Conservation (phyloP, 2,113 vertebrate genomes). For the Hypomesus transpacificus region DNA sequence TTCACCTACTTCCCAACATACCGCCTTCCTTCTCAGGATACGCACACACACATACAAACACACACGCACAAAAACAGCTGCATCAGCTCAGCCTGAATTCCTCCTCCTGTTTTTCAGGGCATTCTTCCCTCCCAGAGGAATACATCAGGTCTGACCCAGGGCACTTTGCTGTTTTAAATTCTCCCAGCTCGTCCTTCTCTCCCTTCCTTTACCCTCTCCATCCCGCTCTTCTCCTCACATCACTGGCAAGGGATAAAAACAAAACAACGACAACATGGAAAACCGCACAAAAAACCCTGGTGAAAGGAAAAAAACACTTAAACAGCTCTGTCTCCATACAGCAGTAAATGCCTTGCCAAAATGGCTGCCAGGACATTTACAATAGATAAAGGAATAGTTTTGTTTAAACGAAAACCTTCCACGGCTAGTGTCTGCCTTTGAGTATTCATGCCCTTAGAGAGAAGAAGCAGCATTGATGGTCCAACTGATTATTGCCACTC, state of each 20-base stretch:
- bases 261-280: constrained; percentile 38
- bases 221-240: constrained; percentile 39
- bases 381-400: constrained; percentile 23
- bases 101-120: constrained; percentile 32
- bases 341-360: constrained; percentile 26
- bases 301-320: constrained; percentile 35
- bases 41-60: neutral
- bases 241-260: constrained; percentile 52
- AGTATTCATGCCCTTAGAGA: constrained; percentile 27
- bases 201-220: constrained; percentile 14
- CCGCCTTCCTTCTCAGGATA: neutral
- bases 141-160: constrained; percentile 56
- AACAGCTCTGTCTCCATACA: constrained; percentile 27
- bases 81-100: constrained; percentile 52
- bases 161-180: constrained; percentile 50
- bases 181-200: constrained; percentile 39
- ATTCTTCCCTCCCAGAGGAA: constrained; percentile 48
- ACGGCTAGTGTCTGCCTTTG: constrained; percentile 8
- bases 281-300: constrained; percentile 21
- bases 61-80: constrained; percentile 43
- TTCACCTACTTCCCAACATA: neutral
- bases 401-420: constrained; percentile 13
- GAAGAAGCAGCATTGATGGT: neutral
- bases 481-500: constrained; percentile 39
- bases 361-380: constrained; percentile 36